These are phyloP conservation scores for Lithophane socia DNA, from an alignment of 2,888 invertebrate species.

Conservation along the genomic window DNA sequence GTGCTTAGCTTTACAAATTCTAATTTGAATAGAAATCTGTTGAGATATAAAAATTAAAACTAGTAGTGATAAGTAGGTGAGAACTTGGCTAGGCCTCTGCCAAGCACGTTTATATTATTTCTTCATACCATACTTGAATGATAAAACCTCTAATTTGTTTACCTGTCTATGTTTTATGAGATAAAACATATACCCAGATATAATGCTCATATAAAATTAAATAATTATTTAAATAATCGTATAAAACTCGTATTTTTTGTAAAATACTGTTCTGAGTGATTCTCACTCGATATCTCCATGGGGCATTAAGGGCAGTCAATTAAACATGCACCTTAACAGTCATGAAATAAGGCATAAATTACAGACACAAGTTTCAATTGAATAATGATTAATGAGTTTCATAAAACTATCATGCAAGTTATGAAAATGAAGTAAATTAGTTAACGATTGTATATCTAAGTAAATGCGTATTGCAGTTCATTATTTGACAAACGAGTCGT, in stretches of 20 bases:
- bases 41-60: conserved; percentile 12
- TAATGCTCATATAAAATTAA: not conserved
- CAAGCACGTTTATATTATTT: not conserved
- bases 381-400: conserved; percentile 2
- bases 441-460: conserved; percentile 17
- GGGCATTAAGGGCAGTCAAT: conserved; percentile 2
- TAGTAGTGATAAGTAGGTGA: conserved; percentile 19
- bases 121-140: not conserved
- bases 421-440: conserved; percentile 21
- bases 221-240: conserved; percentile 8
- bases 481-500: conserved; percentile 2
- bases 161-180: conserved; percentile 5
- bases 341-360: conserved; percentile 30
- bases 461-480: conserved; percentile 33
- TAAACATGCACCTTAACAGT: conserved; percentile 19
- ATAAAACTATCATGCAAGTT: conserved; percentile 41
- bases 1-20: conserved; percentile 40
- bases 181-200: not conserved
- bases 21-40: conserved; percentile 36
- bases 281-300: conserved; percentile 33
- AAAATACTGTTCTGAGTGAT: conserved; percentile 34
- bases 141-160: not conserved
- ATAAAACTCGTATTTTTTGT: conserved; percentile 38
- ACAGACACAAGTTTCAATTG: conserved; percentile 9
- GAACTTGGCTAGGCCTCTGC: conserved; percentile 3